Evolutionary conservation across 2,888 invertebrate genomes (phyloP).

Genomic region (Xanthorhoe designata): DNA sequence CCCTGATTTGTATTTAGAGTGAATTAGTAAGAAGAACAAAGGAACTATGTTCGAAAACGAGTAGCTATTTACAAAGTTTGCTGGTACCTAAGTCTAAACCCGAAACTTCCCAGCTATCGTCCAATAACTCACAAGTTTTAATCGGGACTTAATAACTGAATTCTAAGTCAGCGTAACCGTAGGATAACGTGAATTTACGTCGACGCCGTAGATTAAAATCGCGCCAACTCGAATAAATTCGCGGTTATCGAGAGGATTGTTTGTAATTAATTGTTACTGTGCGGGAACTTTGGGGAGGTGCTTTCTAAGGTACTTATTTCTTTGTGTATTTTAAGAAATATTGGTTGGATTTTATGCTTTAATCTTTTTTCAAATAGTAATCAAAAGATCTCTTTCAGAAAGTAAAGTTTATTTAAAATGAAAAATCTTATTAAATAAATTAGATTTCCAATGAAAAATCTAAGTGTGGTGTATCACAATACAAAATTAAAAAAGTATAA

Average conservation of each 20-base stretch:
- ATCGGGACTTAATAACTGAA: slow-evolving; percentile 46
- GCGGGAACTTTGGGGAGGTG: slow-evolving; percentile 16
- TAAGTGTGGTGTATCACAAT: no score
- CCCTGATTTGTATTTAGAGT: no score
- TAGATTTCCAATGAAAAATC: no score
- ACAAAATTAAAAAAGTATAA: no score
- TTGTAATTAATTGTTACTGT: slow-evolving; percentile 39
- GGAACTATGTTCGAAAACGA: not conserved
- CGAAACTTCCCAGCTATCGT: slow-evolving; percentile 32
- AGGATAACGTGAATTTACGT: slow-evolving; percentile 42
- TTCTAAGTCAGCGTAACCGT: slow-evolving; percentile 43
- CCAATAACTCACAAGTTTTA: slow-evolving; percentile 47
- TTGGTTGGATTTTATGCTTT: not conserved
- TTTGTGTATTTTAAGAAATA: not conserved
- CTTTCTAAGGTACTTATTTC: slow-evolving; percentile 6
- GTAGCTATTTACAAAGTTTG: slow-evolving; percentile 7
- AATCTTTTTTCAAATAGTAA: no score
- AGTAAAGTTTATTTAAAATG: no score
- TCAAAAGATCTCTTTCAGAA: no score
- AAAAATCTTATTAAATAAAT: no score
- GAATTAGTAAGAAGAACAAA: not conserved
- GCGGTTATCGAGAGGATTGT: slow-evolving; percentile 37
- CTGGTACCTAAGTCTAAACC: slow-evolving; percentile 3
- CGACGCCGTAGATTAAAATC: slow-evolving; percentile 45
- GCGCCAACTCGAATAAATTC: slow-evolving; percentile 42